Percentiles rank a stretch among this genome's conserved stretches.
Evolutionary conservation across 2,888 invertebrate species (phyloP).

Genomic region (Idaea dimidiata): DNA sequence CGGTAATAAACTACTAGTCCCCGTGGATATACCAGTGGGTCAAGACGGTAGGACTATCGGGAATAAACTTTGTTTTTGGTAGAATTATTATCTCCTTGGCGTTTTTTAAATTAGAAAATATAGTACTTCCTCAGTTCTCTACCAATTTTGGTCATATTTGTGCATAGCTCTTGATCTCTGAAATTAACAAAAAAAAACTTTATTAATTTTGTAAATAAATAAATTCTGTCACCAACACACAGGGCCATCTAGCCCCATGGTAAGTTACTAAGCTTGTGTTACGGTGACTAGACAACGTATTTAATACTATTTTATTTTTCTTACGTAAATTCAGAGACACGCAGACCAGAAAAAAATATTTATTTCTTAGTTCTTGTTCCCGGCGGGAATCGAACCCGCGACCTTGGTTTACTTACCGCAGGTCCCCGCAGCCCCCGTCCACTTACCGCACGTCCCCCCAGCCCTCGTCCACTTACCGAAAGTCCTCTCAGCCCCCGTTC

Average conservation of each 20-base stretch:
- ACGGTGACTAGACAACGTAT: too few relatives aligned
- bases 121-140: constrained; percentile 50
- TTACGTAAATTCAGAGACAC: too few relatives aligned
- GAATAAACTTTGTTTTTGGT: background rate
- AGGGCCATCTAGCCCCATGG: background rate
- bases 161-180: constrained; percentile 91
- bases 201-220: background rate
- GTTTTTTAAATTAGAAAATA: background rate
- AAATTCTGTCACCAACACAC: background rate
- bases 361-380: too few relatives aligned
- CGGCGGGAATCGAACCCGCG: too few relatives aligned
- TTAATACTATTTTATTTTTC: too few relatives aligned
- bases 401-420: constrained; percentile 38
- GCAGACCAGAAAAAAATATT: too few relatives aligned
- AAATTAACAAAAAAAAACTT: constrained; percentile 28
- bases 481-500: constrained; percentile 52
- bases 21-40: background rate
- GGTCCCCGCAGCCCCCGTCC: constrained; percentile 47
- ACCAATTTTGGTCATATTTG: constrained; percentile 83
- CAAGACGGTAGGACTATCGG: background rate
- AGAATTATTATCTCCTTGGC: too few relatives aligned
- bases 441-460: too few relatives aligned
- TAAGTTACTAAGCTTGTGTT: too few relatives aligned
- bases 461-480: constrained; percentile 49
- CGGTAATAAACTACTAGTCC: background rate